Evolutionary conservation across 2,888 invertebrate species (phyloP).

Genomic region (Panorpa germanica): DNA sequence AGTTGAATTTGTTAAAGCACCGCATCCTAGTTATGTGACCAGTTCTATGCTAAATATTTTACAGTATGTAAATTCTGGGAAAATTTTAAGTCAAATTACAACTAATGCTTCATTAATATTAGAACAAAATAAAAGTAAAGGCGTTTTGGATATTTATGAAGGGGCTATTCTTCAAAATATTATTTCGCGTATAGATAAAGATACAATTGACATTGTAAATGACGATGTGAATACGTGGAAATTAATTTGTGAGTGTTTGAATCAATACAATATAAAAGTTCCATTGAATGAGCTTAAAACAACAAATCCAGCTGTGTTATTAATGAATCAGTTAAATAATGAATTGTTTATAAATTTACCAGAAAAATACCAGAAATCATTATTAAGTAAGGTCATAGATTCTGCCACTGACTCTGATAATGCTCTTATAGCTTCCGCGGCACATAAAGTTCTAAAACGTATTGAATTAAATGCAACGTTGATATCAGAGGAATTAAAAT

Average conservation of each 20-base stretch:
- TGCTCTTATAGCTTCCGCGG: constrained; percentile 35
- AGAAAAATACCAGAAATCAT: constrained; percentile 22
- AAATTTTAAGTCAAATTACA: constrained; percentile 24
- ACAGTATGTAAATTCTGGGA: constrained; percentile 25
- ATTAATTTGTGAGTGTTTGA: constrained; percentile 33
- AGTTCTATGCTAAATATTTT: constrained; percentile 29
- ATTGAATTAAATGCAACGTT: constrained; percentile 41
- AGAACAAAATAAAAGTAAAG: constrained; percentile 17
- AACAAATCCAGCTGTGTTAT: no score
- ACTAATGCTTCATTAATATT: constrained; percentile 19
- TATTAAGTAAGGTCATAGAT: constrained; percentile 32
- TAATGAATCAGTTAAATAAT: constrained; percentile 36
- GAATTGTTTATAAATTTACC: constrained; percentile 31
- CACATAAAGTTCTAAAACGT: constrained; percentile 42
- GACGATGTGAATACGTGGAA: constrained; percentile 31
- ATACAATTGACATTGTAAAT: constrained; percentile 25
- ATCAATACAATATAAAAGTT: constrained; percentile 27
- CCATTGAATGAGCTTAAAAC: no score
- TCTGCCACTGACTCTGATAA: constrained; percentile 36
- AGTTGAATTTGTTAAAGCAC: constrained; percentile 16
- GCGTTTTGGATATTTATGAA: constrained; percentile 28
- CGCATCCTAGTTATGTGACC: no score
- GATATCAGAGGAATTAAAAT: constrained; percentile 35
- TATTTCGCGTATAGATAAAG: constrained; percentile 32
- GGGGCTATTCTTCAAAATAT: constrained; percentile 33